These are phyloP conservation scores for Euwallacea similis DNA, from an alignment of 1,140 invertebrate species.

Conservation along the genomic window DNA sequence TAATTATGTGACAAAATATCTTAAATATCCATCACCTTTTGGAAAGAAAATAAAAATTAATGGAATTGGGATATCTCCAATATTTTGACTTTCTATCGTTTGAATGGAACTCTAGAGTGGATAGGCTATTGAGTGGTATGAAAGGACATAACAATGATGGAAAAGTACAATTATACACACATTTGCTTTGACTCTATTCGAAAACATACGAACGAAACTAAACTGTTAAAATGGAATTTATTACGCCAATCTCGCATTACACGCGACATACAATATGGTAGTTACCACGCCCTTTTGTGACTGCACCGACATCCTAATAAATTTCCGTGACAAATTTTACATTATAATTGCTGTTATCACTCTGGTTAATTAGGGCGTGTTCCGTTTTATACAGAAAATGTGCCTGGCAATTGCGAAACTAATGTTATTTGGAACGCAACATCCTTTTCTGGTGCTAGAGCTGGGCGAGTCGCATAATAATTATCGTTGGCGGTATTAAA, in stretches of 20 bases:
- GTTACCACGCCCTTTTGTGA: conserved; percentile 37
- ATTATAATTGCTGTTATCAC: conserved; percentile 38
- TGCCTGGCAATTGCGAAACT: background rate
- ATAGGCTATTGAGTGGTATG: no score
- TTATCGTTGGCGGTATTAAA: no score
- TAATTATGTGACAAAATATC: no score
- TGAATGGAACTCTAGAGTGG: no score
- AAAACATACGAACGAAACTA: conserved; percentile 7
- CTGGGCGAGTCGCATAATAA: no score
- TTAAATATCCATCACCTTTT: no score
- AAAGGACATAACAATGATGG: no score
- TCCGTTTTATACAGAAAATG: conserved; percentile 1
- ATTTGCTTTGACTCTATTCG: no score
- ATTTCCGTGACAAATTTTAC: conserved; percentile 36
- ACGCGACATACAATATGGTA: conserved; percentile 35
- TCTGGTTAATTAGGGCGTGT: conserved; percentile 19
- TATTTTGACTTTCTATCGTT: no score
- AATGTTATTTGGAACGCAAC: conserved; percentile 6
- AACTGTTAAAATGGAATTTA: conserved; percentile 32
- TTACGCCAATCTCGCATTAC: conserved; percentile 29
- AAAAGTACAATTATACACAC: no score
- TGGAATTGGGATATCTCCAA: no score
- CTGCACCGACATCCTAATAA: conserved; percentile 36
- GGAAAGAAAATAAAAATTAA: no score
- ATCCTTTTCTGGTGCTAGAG: background rate